Conservation (phyloP, 2,113 vertebrate species). For the Spheniscus mendiculus region DNA sequence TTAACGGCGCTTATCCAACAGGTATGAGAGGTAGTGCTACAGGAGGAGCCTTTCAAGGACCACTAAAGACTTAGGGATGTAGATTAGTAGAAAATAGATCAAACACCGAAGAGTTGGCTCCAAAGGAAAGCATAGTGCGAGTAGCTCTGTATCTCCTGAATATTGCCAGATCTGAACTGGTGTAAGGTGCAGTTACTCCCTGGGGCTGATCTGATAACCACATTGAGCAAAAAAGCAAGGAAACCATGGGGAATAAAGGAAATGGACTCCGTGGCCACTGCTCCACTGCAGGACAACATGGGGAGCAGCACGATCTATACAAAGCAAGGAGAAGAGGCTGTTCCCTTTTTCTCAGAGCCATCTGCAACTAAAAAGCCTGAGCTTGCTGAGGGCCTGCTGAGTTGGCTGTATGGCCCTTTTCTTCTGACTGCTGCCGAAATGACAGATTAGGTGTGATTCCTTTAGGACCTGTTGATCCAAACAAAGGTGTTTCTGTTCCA, state of each 20-base stretch:
- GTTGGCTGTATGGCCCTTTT: neutral
- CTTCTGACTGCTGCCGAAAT: neutral
- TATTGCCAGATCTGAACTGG: neutral
- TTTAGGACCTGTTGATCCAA: neutral
- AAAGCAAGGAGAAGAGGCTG: neutral
- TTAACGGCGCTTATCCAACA: neutral
- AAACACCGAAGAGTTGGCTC: neutral
- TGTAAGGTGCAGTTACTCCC: neutral
- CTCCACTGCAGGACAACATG: neutral
- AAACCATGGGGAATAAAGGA: neutral
- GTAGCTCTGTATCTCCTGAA: neutral
- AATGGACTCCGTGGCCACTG: neutral
- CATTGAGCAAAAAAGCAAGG: neutral
- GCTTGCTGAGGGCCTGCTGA: neutral
- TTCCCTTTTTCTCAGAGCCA: neutral
- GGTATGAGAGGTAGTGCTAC: neutral
- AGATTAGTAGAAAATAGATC: neutral
- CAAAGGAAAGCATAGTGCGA: neutral
- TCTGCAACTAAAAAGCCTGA: neutral
- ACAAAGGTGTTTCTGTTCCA: neutral
- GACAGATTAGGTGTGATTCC: neutral
- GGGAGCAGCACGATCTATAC: neutral
- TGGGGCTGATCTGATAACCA: neutral
- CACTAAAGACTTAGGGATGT: neutral
- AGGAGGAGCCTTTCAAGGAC: neutral